Percentiles rank a stretch among this genome's conserved stretches.
Conservation (phyloP, 2,797 vertebrate species). For the Agapornis canus region DNA sequence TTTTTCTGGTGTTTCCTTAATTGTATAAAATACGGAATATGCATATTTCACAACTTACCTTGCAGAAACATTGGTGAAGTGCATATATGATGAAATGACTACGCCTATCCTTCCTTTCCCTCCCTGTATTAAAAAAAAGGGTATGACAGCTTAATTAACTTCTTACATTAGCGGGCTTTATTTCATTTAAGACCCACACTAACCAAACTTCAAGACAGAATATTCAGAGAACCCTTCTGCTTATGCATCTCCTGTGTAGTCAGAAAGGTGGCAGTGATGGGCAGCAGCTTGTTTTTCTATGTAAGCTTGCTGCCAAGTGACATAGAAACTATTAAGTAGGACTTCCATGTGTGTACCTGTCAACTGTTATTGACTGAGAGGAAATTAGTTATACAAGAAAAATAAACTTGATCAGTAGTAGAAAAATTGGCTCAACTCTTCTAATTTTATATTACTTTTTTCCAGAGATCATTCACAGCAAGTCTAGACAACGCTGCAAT, state of each 20-base stretch:
- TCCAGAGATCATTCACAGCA: neutral
- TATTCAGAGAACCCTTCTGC: neutral
- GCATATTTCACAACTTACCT: constrained; percentile 80
- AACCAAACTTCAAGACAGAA: neutral
- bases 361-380: neutral
- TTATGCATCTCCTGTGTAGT: neutral
- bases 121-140: constrained; percentile 78
- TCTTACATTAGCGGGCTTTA: neutral
- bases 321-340: neutral
- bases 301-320: neutral
- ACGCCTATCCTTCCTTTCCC: constrained; percentile 94
- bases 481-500: neutral
- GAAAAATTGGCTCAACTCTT: neutral
- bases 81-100: constrained; percentile 92
- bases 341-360: neutral
- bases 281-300: neutral
- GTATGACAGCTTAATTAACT: neutral
- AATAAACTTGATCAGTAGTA: neutral
- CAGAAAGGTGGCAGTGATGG: neutral
- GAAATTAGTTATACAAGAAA: neutral
- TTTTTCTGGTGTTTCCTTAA: neutral
- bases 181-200: neutral
- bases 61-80: constrained; percentile 93
- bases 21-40: neutral
- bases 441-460: neutral